These are phyloP conservation scores for Colaptes auratus DNA, from an alignment of 2,113 vertebrate genomes.

Conservation along the genomic window DNA sequence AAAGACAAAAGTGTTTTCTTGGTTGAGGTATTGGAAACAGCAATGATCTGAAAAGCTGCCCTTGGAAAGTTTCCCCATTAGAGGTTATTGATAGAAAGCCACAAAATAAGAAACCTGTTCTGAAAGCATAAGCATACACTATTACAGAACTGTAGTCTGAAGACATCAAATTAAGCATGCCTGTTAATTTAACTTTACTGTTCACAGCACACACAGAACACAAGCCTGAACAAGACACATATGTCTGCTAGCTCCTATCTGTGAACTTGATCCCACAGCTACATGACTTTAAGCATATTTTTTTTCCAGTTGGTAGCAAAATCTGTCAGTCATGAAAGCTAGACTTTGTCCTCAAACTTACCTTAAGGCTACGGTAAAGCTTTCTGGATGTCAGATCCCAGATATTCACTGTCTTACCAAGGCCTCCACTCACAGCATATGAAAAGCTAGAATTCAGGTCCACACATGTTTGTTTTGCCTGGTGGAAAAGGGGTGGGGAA, in stretches of 20 bases:
- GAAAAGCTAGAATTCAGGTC: constrained; percentile 88
- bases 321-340: background rate
- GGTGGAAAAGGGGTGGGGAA: background rate
- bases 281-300: rapidly evolving
- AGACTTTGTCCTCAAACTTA: constrained; percentile 43
- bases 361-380: constrained; percentile 89
- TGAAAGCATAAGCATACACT: background rate
- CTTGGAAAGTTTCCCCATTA: background rate
- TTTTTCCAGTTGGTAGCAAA: background rate
- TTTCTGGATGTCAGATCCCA: constrained; percentile 96
- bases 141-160: background rate
- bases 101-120: background rate
- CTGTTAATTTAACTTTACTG: background rate
- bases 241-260: background rate
- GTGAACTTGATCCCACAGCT: background rate
- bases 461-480: constrained; percentile 94
- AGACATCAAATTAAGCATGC: background rate
- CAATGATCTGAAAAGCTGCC: background rate
- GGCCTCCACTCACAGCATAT: constrained; percentile 89
- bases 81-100: background rate
- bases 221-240: background rate
- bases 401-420: constrained; percentile 90
- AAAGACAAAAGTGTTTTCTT: background rate
- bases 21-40: background rate
- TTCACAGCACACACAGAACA: background rate